Evolutionary conservation across 2,113 vertebrate species (phyloP), one percentile per base, ranked within the genome.

Genomic region (Poeciliopsis retropinna): DNA sequence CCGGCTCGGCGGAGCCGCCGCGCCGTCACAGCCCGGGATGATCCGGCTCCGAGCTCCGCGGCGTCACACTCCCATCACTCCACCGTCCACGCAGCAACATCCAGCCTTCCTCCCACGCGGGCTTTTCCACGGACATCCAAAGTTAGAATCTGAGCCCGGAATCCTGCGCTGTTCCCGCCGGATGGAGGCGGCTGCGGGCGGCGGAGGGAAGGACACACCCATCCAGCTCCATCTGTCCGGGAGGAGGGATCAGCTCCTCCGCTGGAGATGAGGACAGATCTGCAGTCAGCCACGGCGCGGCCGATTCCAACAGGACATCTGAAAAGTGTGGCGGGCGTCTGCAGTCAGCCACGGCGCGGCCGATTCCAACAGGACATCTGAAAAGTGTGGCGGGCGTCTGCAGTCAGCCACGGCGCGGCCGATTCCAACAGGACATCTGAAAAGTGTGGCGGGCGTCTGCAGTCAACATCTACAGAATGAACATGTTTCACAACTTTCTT

Each of bases 151-250:
- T 28, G 64, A 76, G 75, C 54, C 51, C 74, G 32, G 63, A 70
- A 78, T 51, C 62, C 75, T 28, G 81, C 75, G 64, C 84, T 73
- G 68, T 69, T 73, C 70, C 60, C 15, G 70, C 64, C 39, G 60
- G 62, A 32, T 41, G 72, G 77, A 76, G 75, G 82, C 67, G 64
- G 74, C 66, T 62, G 70, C 32, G 4, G n/a, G 44, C 39, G 81
- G 73, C 61, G 76, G 64, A 69, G 73, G 75, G 65, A 79, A 69
- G 73, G 87, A 89, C 84, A 88, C 86, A 80, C 89, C 87, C 84
- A 83, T 57, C 22, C 51, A 25, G 34, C 34, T 44, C 41, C 27
- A 32, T 65, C 67, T 57, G 32, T 34, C 64, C 25, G 27, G 8
- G 51, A 22, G 25, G 51, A 57, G 51, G 51, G 51, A n/a, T n/a